Conservation (phyloP, 2,888 invertebrate genomes). For the Liposcelis brunnea region DNA sequence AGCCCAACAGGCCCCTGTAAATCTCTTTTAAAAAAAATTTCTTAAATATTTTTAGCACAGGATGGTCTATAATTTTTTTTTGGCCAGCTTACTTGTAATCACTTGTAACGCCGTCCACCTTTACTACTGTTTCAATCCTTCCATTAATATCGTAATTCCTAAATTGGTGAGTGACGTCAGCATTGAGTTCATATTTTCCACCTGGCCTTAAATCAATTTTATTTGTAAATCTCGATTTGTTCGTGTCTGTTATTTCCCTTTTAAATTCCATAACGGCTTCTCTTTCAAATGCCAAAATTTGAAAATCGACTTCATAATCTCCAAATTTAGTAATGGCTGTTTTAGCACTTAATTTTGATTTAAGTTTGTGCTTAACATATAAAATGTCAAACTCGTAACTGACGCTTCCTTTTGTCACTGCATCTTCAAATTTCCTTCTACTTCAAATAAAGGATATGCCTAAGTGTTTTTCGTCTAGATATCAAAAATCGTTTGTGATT, state of each 20-base stretch:
- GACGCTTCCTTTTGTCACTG: constrained; percentile 36
- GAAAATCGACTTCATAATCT: constrained; percentile 39
- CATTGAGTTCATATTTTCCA: constrained; percentile 43
- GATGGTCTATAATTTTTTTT: too few relatives aligned
- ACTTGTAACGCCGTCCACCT: constrained; percentile 12
- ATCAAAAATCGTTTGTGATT: constrained; percentile 27
- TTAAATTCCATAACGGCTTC: constrained; percentile 35
- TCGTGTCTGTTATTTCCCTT: constrained; percentile 34
- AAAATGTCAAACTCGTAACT: constrained; percentile 37
- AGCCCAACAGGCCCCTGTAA: constrained; percentile 14
- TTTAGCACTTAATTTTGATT: constrained; percentile 30
- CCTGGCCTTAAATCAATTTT: constrained; percentile 38
- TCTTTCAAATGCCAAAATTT: constrained; percentile 32
- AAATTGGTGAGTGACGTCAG: constrained; percentile 36
- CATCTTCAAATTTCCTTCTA: constrained; percentile 37
- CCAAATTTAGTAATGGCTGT: constrained; percentile 27
- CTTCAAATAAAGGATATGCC: constrained; percentile 33
- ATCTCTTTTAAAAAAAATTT: too few relatives aligned
- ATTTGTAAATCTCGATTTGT: constrained; percentile 43
- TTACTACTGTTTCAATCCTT: constrained; percentile 12
- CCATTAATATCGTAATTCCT: constrained; percentile 36
- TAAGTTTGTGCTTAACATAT: constrained; percentile 39
- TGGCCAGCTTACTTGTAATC: constrained; percentile 30
- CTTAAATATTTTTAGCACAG: too few relatives aligned
- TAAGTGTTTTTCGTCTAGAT: constrained; percentile 37